Evolutionary conservation across 2,113 vertebrate genomes (phyloP).

Genomic region (Ceyx margarethae): DNA sequence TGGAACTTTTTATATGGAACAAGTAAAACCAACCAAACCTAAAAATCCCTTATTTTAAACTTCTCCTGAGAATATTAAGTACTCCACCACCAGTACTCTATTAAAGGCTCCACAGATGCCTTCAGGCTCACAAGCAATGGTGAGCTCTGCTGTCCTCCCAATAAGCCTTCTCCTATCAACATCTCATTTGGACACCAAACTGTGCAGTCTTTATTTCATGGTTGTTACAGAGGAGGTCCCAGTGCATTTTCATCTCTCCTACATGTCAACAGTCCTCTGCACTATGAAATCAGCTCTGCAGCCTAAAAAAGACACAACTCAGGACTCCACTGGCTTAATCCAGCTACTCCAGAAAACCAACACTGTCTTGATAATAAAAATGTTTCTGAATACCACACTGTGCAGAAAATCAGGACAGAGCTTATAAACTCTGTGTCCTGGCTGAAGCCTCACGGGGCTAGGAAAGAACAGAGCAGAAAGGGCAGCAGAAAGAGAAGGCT

Average conservation of each 20-base stretch:
- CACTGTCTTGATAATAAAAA: neutral
- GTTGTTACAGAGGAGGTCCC: neutral
- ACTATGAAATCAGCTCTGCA: neutral
- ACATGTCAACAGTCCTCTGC: neutral
- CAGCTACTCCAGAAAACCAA: neutral
- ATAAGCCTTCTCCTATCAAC: neutral
- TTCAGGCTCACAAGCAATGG: neutral
- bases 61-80: neutral
- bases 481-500: neutral
- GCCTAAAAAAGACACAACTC: neutral
- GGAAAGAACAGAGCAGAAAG: neutral
- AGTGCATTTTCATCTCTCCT: neutral
- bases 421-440: neutral
- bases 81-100: neutral
- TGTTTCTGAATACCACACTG: rapidly evolving
- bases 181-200: neutral
- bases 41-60: neutral
- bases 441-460: neutral
- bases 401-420: neutral
- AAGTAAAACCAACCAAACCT: neutral
- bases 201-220: neutral
- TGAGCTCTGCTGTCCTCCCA: neutral
- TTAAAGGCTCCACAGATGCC: neutral
- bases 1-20: neutral
- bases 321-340: neutral